These are phyloP conservation scores for Hippopotamus amphibius DNA, from an alignment of 2,113 vertebrate species.

Conservation along the genomic window DNA sequence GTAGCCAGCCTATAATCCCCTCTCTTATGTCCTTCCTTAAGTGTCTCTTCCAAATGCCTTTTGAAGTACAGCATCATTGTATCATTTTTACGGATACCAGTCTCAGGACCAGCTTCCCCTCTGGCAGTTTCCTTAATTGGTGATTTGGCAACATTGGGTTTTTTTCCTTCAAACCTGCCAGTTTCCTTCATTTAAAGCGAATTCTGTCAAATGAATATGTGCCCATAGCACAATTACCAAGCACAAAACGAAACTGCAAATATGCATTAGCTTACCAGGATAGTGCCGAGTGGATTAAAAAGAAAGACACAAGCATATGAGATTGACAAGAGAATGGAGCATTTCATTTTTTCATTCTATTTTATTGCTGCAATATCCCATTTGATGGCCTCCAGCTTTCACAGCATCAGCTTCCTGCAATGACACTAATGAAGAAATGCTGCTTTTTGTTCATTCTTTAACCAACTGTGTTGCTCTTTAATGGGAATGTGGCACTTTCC, in stretches of 20 bases:
- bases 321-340: constrained; percentile 71
- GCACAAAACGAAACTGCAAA: constrained; percentile 66
- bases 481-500: neutral
- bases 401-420: constrained; percentile 43
- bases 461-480: constrained; percentile 57
- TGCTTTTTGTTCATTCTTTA: constrained; percentile 73
- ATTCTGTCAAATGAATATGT: constrained; percentile 76
- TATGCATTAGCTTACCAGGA: constrained; percentile 67
- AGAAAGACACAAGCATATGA: constrained; percentile 54
- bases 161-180: constrained; percentile 69
- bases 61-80: neutral
- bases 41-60: constrained; percentile 52
- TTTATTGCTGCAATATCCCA: constrained; percentile 59
- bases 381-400: constrained; percentile 66
- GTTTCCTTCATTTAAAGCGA: constrained; percentile 71
- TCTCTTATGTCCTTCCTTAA: constrained; percentile 56
- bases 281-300: constrained; percentile 60
- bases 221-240: constrained; percentile 75
- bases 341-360: neutral
- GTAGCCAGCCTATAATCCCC: neutral
- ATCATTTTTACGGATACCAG: constrained; percentile 51
- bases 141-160: constrained; percentile 71
- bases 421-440: constrained; percentile 70
- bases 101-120: constrained; percentile 61
- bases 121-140: constrained; percentile 77